phyloP scores from a whole-genome alignment of 2,888 invertebrate species.

The Lasioglossum malachurum region DNA sequence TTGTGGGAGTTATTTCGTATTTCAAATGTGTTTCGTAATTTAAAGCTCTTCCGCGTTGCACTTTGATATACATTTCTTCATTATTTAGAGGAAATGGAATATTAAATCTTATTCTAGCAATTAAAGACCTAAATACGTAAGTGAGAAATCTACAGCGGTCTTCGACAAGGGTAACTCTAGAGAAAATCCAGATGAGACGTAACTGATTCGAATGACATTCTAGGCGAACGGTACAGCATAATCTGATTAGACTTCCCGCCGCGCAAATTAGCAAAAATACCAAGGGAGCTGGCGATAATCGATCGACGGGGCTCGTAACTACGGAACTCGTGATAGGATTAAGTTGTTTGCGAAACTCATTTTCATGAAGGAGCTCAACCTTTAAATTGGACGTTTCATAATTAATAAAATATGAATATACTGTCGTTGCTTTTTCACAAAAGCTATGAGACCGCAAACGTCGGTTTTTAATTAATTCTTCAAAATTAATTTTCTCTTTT shows the following conservation, averaged over 20 bases:
- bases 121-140: not conserved
- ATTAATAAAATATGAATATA: not conserved
- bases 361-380: not conserved
- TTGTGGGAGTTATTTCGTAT: not conserved
- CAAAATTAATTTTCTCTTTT: not conserved
- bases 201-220: conserved; percentile 56
- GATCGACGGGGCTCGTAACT: not conserved
- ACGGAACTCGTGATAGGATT: not conserved
- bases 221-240: conserved; percentile 16
- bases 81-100: not conserved
- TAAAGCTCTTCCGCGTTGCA: too few relatives aligned
- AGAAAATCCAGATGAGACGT: not conserved
- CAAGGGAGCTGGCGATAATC: conserved; percentile 1
- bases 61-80: not conserved
- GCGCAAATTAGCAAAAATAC: conserved; percentile 15
- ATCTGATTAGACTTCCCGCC: not conserved
- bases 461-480: conserved; percentile 30
- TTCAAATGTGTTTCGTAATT: not conserved
- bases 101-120: not conserved
- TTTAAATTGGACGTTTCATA: not conserved
- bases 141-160: too few relatives aligned
- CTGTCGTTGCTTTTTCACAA: too few relatives aligned
- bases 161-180: not conserved
- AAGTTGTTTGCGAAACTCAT: conserved; percentile 7
- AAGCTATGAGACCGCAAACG: not conserved